Evolutionary conservation across 2,113 vertebrate genomes (phyloP).

Genomic region (Rutilus rutilus): DNA sequence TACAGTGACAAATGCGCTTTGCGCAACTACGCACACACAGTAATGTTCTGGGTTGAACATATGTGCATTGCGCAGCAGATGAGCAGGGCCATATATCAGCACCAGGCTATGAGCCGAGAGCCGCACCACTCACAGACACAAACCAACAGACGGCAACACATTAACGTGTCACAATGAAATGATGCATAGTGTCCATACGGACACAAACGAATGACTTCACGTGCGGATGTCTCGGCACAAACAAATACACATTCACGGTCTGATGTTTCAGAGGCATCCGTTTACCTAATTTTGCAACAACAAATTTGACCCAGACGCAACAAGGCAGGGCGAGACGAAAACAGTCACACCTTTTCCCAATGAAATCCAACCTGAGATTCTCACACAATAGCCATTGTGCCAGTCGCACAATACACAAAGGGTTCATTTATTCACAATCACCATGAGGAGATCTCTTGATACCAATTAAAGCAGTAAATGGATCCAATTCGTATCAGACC

Average conservation of each 20-base stretch:
- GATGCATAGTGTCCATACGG: constrained; percentile 9
- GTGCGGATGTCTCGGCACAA: background rate
- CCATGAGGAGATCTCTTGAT: constrained; percentile 58
- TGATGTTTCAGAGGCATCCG: background rate
- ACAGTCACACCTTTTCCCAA: constrained; percentile 50
- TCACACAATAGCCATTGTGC: constrained; percentile 69
- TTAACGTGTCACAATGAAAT: constrained; percentile 33
- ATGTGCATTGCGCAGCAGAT: constrained; percentile 41
- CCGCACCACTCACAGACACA: background rate
- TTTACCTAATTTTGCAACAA: constrained; percentile 18
- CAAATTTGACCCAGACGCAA: constrained; percentile 31
- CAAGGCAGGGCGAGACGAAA: constrained; percentile 26
- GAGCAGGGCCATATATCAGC: constrained; percentile 43
- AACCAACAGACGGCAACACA: constrained; percentile 35
- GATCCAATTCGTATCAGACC: constrained; percentile 43
- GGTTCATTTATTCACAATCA: constrained; percentile 64
- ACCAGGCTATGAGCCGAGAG: background rate
- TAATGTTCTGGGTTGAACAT: constrained; percentile 5
- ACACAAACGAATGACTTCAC: constrained; percentile 53
- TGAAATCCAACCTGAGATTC: constrained; percentile 67
- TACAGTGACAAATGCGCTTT: background rate
- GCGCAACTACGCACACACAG: background rate
- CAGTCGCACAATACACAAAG: constrained; percentile 72
- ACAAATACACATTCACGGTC: constrained; percentile 11
- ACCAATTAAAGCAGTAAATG: constrained; percentile 43